Base-by-base conservation (phyloP, 2,888 invertebrate species). In the Epinotia nisella region DNA sequence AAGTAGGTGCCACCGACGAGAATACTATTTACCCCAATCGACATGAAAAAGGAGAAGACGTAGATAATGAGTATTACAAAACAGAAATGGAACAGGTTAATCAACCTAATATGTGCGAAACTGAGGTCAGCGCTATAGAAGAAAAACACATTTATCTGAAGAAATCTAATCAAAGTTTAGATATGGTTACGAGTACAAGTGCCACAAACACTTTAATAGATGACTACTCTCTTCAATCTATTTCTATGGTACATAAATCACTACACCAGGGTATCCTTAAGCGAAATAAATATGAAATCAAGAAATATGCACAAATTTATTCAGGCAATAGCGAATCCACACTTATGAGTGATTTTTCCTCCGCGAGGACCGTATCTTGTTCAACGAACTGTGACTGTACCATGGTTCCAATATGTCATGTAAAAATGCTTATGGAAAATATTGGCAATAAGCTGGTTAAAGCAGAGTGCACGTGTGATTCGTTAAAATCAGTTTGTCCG, bases 351-450 rank as follows among this genome's bases (percentile, higher is more conserved):
- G 71, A 75, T 41, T 69, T 76, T 64, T 74, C 70, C n/a, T 69
- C 72, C 4, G 69, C 72, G 17, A 35, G 75, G n/a, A 69, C 75
- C 19, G 75, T 68, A 15, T 76, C 74, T 35, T 67, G 68, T 55
- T 75, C 77, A 11, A 77, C 81, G 62, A 75, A 76, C 70, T 93
- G 93, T 82, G 81, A 85, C 71, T 93, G 93, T 79, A 82, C 86
- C 75, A 84, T 85, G 82, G 88, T 93, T 19, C 93, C 93, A 41
- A 80, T 92, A 73, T 93, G 93, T 85, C 92, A 92, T 72, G 90
- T 93, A 0, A 93, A 92, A 84, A 87, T 92, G 91, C 85, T 93
- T 64, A 86, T 93, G 4, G 84, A 91, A 71, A 87, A 87, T 81
- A 91, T 93, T 77, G 91, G 91, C 79, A 83, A 82, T 64, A 91